Evolutionary conservation across 64 coral and sea anemone genomes (phyloP).

Genomic region (Stichodactyla helianthus): DNA sequence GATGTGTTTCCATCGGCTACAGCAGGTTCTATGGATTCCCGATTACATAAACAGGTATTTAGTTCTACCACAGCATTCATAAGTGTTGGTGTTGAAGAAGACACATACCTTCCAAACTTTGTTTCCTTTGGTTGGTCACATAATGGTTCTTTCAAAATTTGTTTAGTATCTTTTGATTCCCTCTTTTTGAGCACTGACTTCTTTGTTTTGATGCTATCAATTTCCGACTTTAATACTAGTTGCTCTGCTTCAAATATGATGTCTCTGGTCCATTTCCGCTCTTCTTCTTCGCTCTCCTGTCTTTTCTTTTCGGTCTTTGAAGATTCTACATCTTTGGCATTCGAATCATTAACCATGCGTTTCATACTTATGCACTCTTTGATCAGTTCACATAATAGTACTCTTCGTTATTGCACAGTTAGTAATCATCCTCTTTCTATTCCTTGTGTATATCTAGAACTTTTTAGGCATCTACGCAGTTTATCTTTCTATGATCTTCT

Average conservation of each 20-base stretch:
- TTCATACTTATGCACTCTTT: background rate
- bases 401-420: too few species aligned
- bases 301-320: background rate
- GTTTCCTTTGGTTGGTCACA: too few species aligned
- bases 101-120: too few species aligned
- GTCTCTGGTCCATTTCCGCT: background rate
- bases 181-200: background rate
- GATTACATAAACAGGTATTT: too few species aligned
- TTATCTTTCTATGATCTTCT: too few species aligned
- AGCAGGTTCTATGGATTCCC: too few species aligned
- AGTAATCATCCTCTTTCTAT: too few species aligned
- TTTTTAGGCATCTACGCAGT: too few species aligned
- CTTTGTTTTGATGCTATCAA: background rate
- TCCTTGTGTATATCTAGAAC: too few species aligned
- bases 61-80: background rate
- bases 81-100: background rate
- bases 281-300: background rate
- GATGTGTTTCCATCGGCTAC: background rate
- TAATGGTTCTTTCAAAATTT: background rate
- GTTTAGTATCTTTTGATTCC: background rate
- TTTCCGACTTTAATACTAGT: background rate
- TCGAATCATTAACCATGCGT: background rate
- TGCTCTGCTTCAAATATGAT: slow-evolving; percentile 5
- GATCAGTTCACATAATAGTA: background rate
- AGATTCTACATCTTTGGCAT: background rate